These are phyloP conservation scores for Dysmachus trigonus DNA, from an alignment of 2,888 invertebrate genomes.

Conservation along the genomic window DNA sequence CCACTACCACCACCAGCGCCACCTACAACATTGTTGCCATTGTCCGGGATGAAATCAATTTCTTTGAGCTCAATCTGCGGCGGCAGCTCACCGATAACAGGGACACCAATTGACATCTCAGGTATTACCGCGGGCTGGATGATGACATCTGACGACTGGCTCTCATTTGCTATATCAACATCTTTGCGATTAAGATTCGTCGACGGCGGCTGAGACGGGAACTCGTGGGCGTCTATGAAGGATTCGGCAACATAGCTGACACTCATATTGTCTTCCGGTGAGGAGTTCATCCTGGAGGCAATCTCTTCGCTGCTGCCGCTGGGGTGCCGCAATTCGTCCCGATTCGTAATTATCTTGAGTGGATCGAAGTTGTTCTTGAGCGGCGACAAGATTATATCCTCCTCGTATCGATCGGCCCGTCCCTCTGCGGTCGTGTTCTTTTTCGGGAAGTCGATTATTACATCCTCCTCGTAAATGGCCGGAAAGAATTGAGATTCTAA, in stretches of 20 bases:
- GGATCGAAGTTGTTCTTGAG: conserved; percentile 59
- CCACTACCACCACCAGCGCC: too few species aligned
- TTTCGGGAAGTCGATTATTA: conserved; percentile 49
- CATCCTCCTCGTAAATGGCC: conserved; percentile 58
- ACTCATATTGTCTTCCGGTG: conserved; percentile 52
- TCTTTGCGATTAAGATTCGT: not conserved
- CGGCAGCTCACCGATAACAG: conserved; percentile 63
- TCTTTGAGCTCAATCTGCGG: conserved; percentile 64
- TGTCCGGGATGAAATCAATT: conserved; percentile 61
- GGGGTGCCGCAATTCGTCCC: not conserved
- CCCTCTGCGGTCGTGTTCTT: not conserved
- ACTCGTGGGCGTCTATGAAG: conserved; percentile 63
- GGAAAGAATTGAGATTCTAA: conserved; percentile 62
- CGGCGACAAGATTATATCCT: conserved; percentile 62
- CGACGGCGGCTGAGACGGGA: conserved; percentile 46
- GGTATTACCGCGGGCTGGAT: conserved; percentile 62
- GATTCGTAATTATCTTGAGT: conserved; percentile 56
- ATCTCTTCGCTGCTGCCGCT: not conserved
- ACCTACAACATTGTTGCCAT: not conserved
- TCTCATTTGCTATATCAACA: conserved; percentile 1
- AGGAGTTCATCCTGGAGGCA: not conserved
- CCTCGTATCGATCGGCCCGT: conserved; percentile 57
- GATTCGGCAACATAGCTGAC: conserved; percentile 64
- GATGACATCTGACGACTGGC: conserved; percentile 55
- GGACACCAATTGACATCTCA: conserved; percentile 63